Evolutionary conservation across 2,888 invertebrate species (phyloP), one percentile per base, ranked within the genome.

Genomic region (Monoplex corrugatus): DNA sequence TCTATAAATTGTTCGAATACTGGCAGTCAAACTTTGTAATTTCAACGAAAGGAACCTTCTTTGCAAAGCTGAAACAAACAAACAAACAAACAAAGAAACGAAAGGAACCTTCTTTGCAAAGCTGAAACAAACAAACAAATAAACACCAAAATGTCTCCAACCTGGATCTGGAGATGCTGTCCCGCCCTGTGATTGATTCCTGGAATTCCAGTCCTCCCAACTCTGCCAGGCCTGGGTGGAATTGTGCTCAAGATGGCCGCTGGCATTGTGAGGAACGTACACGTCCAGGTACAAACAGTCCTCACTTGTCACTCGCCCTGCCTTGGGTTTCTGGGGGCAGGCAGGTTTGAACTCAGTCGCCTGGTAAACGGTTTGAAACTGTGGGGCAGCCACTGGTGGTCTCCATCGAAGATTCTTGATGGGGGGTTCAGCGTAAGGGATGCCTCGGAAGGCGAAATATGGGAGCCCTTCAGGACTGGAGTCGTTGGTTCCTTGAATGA

Each of bases 281-380:
- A 89, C 86, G 80, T 88, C 88, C 28, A 89, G 57, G 50, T 86
- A 89, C 32, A 89, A 72, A 72, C 89, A 89, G 23, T 89, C 89
- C 63, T 89, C 89, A 19, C 38, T 40, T 16, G 80, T 87, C 44
- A 3, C 28, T 10, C 19, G 32, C 28, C 43, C 43, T 6, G 16
- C 35, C n/a, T 40, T 57, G 8, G 84, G 6, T n/a, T n/a, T n/a
- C 44, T 89, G 89, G 16, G 86, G 40, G 86, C 89, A 89, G 63
- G 43, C 85, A 1, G 89, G 80, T 32, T 80, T 88, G 63, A 86
- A 88, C 2, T 44, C 63, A 32, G 88, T 88, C 5, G 89, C 89
- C 35, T 88, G 35, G 38, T 89, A 89, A 19, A 86, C 43, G 78
- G 63, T 86, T 19, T 86, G 86, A 75, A 78, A 38, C 45, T 43